These are phyloP conservation scores for Rhagonycha lutea DNA, from an alignment of 2,888 invertebrate genomes.

Conservation along the genomic window DNA sequence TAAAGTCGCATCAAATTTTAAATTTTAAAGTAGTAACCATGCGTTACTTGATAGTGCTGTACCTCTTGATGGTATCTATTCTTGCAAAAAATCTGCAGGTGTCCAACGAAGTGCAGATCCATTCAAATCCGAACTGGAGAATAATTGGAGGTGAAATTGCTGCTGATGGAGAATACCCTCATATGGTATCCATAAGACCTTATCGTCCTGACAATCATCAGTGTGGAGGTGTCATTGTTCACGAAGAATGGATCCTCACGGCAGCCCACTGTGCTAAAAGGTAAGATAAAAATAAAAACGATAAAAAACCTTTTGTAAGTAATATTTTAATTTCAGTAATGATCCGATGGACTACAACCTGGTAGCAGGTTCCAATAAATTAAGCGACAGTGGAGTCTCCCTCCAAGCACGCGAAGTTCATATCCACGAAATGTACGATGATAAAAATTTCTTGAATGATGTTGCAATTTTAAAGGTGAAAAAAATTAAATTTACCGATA, in stretches of 20 bases:
- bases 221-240: slow-evolving; percentile 58
- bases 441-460: slow-evolving; percentile 30
- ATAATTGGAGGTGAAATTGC: not conserved
- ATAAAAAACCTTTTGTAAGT: too few species aligned
- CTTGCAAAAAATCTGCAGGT: too few species aligned
- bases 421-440: slow-evolving; percentile 55
- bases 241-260: slow-evolving; percentile 50
- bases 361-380: slow-evolving; percentile 58
- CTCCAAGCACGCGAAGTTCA: slow-evolving; percentile 52
- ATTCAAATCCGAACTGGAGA: not conserved
- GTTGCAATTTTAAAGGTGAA: slow-evolving; percentile 32
- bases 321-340: too few species aligned
- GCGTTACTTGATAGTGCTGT: too few species aligned
- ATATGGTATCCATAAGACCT: not conserved
- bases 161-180: not conserved
- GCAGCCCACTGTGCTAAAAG: slow-evolving; percentile 51
- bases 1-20: too few species aligned
- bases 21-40: too few species aligned
- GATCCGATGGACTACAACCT: too few species aligned
- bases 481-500: slow-evolving; percentile 19
- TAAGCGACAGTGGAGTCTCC: slow-evolving; percentile 53
- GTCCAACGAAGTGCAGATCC: not conserved
- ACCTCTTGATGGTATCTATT: too few species aligned
- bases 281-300: slow-evolving; percentile 33
- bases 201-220: slow-evolving; percentile 37